Base-by-base conservation (phyloP, 2,888 invertebrate genomes). In the Orgyia antiqua region DNA sequence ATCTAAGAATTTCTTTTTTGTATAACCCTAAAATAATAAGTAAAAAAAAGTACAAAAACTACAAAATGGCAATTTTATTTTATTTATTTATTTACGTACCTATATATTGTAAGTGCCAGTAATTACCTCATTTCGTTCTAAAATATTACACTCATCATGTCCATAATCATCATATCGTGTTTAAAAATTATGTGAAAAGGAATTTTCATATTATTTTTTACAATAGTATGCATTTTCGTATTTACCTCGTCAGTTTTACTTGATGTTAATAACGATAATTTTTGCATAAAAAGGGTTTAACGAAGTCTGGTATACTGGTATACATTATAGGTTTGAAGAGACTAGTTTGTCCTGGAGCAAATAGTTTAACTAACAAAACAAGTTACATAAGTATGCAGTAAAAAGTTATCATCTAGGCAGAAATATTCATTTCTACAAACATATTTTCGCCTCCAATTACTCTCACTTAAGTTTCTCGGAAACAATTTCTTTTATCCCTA, bases 361-460 rank as follows among this genome's bases (percentile, higher is more conserved):
- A 20, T 20, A 8, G 3, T 8, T 47, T 42, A 39, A 40, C 47
- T 27, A 36, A 41, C 46, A 51, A 45, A 47, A 51, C 46, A 23
- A 45, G 46, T 38, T 37, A 51, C 25, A 41, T 33, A 32, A 12
- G 12, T 4, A 3, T 8, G 18, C 15, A 18, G 11, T 17, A 4
- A 8, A 4, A 10, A 15, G 19, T 11, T 20, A 20, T 12, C 19
- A 5, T 15, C 10, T 10, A 13, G 5, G 12, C 13, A n/a, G 20
- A 4, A 2, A 9, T 10, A 19, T 10, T 23, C 3, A 10, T 19
- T 15, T 10, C 5, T 23, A 23, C 10, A n/a, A n/a, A 23, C 23
- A 9, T 20, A 9, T 9, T 4, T 9, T 20, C 15, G 15, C 6
- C 15, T 15, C 15, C 6, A 15, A n/a, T n/a, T n/a, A n/a, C n/a